Conservation (phyloP, 2,113 vertebrate species). For the Ciconia stormi region DNA sequence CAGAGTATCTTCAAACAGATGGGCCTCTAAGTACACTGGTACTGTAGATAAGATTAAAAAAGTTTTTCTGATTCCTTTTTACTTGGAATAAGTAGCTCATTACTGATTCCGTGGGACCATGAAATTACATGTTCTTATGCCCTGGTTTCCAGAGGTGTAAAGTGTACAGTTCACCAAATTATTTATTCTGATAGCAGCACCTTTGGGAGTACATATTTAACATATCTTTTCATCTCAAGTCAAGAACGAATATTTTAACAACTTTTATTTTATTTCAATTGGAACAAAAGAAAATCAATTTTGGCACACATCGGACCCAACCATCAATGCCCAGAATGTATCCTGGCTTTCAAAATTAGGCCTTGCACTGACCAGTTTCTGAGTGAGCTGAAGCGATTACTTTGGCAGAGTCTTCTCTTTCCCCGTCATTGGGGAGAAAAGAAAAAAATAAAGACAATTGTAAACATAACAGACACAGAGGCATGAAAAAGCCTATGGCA, state of each 20-base stretch:
- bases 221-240: background rate
- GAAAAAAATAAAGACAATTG: background rate
- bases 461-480: background rate
- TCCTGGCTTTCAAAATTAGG: background rate
- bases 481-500: background rate
- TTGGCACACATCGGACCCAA: background rate
- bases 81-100: background rate
- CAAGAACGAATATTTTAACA: background rate
- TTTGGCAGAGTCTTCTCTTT: background rate
- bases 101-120: background rate
- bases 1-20: background rate
- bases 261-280: background rate
- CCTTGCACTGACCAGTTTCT: background rate
- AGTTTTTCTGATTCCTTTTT: background rate
- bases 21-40: background rate
- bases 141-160: background rate
- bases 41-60: background rate
- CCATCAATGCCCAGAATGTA: background rate
- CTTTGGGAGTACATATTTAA: background rate
- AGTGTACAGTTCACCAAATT: background rate
- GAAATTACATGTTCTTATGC: background rate
- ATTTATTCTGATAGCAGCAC: background rate
- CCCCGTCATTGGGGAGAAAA: background rate
- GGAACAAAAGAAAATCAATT: slow-evolving; percentile 15
- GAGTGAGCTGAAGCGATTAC: background rate